A percentile compares a stretch with the other conserved stretches of the same genome.
Conservation (phyloP, 2,797 vertebrate genomes). For the Melanotaenia boesemani region DNA sequence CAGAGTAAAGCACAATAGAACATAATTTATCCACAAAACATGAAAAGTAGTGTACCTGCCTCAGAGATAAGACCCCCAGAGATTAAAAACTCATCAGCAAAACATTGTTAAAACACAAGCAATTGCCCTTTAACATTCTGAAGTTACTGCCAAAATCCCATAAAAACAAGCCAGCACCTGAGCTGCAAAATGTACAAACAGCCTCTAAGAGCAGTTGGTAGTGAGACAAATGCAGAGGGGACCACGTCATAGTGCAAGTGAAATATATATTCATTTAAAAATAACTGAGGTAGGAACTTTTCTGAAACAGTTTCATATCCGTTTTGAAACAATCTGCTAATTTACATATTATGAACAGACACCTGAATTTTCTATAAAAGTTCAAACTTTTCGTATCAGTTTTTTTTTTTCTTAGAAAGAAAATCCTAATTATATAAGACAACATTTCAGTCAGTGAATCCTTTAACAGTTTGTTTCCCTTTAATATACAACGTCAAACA, state of each 20-base stretch:
- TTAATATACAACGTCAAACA: neutral
- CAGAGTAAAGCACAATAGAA: neutral
- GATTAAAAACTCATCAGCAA: slow-evolving; percentile 4
- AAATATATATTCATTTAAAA: too few relatives aligned
- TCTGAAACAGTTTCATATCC: neutral
- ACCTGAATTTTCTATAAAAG: neutral
- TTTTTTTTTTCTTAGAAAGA: neutral
- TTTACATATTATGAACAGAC: neutral
- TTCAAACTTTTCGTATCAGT: neutral
- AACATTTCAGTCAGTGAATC: neutral
- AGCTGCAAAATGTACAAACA: neutral
- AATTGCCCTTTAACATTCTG: neutral
- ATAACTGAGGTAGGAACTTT: too few relatives aligned
- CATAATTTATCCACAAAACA: neutral
- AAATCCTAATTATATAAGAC: neutral
- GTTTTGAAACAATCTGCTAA: neutral
- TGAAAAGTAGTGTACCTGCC: neutral
- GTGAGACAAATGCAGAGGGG: neutral
- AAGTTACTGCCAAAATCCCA: neutral
- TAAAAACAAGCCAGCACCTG: slow-evolving; percentile 1
- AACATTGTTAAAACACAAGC: neutral
- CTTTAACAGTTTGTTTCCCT: neutral
- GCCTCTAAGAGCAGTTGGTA: neutral
- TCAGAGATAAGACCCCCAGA: neutral
- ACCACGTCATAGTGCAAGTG: neutral